These are phyloP conservation scores for Lampris incognitus DNA, from an alignment of 2,113 vertebrate genomes.

Conservation along the genomic window DNA sequence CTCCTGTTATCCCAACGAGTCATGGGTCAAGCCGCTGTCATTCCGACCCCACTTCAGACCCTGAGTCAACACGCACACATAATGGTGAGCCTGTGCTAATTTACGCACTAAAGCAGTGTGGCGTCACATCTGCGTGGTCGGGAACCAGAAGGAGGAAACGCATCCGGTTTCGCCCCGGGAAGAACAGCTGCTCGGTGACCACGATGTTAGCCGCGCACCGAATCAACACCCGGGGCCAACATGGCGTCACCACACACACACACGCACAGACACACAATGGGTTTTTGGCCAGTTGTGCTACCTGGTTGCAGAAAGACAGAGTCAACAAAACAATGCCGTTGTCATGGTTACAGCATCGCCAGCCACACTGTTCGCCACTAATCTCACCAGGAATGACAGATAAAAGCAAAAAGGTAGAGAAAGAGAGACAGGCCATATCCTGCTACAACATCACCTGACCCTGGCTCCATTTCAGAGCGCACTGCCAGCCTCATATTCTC, in stretches of 20 bases:
- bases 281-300: no score
- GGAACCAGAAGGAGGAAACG: slow-evolving; percentile 16
- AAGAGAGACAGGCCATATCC: slow-evolving; percentile 29
- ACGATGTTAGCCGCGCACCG: slow-evolving; percentile 19
- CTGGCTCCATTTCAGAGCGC: slow-evolving; percentile 69
- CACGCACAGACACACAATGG: no score
- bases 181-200: slow-evolving; percentile 5
- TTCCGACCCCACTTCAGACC: slow-evolving; percentile 38
- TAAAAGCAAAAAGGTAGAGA: not conserved
- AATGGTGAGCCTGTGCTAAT: slow-evolving; percentile 20
- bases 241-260: slow-evolving; percentile 24
- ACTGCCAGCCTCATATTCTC: slow-evolving; percentile 69
- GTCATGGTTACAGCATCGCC: slow-evolving; percentile 35
- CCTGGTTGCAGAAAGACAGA: slow-evolving; percentile 11
- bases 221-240: slow-evolving; percentile 22
- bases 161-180: slow-evolving; percentile 13
- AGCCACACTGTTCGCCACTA: slow-evolving; percentile 9
- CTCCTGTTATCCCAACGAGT: slow-evolving; percentile 35
- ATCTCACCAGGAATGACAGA: slow-evolving; percentile 14
- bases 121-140: slow-evolving; percentile 29
- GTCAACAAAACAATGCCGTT: slow-evolving; percentile 36
- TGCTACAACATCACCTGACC: slow-evolving; percentile 77
- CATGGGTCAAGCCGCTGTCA: slow-evolving; percentile 24
- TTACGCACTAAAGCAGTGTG: slow-evolving; percentile 30
- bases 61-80: slow-evolving; percentile 23